Evolutionary conservation across 2,888 invertebrate species (phyloP).

Genomic region (Epinotia nisella): DNA sequence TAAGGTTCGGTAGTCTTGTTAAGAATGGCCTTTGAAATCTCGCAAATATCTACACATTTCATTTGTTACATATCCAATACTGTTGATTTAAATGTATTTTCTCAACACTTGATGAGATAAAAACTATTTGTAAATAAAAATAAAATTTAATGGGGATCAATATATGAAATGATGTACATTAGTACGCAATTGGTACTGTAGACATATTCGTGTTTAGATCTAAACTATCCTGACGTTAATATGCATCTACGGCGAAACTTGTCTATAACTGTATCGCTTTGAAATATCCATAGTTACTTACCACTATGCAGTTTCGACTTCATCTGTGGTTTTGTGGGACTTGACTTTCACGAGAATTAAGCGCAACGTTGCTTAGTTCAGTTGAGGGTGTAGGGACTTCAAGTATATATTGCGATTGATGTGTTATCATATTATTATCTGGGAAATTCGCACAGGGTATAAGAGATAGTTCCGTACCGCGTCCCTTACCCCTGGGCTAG

Average conservation of each 20-base stretch:
- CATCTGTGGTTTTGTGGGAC: slow-evolving; percentile 55
- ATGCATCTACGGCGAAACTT: slow-evolving; percentile 62
- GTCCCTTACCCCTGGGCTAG: slow-evolving; percentile 74
- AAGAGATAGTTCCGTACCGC: slow-evolving; percentile 77
- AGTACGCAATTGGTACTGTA: slow-evolving; percentile 83
- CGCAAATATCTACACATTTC: slow-evolving; percentile 36
- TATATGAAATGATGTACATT: slow-evolving; percentile 81
- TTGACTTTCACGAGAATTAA: slow-evolving; percentile 63
- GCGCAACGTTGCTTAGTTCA: slow-evolving; percentile 70
- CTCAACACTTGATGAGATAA: slow-evolving; percentile 66
- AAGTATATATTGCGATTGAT: slow-evolving; percentile 70
- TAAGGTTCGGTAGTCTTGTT: slow-evolving; percentile 50
- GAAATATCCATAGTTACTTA: slow-evolving; percentile 58
- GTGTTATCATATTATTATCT: slow-evolving; percentile 75
- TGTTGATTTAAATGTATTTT: slow-evolving; percentile 55
- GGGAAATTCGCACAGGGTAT: slow-evolving; percentile 82
- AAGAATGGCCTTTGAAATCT: slow-evolving; percentile 42
- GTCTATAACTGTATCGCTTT: slow-evolving; percentile 67
- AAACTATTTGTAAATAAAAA: slow-evolving; percentile 81
- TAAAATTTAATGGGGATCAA: slow-evolving; percentile 83
- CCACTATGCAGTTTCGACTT: slow-evolving; percentile 55
- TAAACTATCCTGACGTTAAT: slow-evolving; percentile 73
- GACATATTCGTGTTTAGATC: slow-evolving; percentile 79
- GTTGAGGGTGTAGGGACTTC: slow-evolving; percentile 78
- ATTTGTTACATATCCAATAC: slow-evolving; percentile 47